Evolutionary conservation across 2,113 vertebrate genomes (phyloP).

Genomic region (Rhabdomys dilectus): DNA sequence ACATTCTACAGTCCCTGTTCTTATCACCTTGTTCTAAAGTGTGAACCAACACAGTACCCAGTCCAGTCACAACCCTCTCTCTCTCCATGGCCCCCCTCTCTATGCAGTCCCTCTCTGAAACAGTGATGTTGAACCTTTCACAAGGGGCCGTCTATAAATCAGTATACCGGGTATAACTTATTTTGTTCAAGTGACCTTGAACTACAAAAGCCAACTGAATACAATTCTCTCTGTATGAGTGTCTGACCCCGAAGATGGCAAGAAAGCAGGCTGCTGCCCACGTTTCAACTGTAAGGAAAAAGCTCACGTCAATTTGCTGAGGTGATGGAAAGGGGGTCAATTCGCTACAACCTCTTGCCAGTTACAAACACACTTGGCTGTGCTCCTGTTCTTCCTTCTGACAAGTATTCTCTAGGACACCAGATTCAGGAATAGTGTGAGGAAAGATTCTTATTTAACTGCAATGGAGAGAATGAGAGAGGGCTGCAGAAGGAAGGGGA

Average conservation of each 20-base stretch:
- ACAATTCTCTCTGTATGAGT: neutral
- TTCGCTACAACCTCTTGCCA: neutral
- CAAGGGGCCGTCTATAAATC: neutral
- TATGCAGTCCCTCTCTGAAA: neutral
- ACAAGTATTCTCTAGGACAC: neutral
- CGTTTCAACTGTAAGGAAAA: neutral
- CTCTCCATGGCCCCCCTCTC: neutral
- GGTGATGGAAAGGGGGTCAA: neutral
- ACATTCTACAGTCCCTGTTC: neutral
- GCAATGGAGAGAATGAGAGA: neutral
- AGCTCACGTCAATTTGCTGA: neutral
- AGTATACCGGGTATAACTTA: neutral
- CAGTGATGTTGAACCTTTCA: neutral
- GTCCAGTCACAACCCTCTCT: neutral
- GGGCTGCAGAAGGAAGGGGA: neutral
- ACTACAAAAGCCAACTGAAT: neutral
- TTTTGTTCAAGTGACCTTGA: constrained; percentile 12
- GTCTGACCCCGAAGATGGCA: neutral
- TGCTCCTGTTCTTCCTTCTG: neutral
- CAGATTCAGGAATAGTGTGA: neutral
- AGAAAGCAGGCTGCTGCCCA: neutral
- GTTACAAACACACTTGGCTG: neutral
- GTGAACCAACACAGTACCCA: neutral
- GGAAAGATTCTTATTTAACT: neutral
- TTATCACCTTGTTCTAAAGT: neutral